Conservation (phyloP, 2,797 vertebrate genomes). For the Eulemur coronatus region DNA sequence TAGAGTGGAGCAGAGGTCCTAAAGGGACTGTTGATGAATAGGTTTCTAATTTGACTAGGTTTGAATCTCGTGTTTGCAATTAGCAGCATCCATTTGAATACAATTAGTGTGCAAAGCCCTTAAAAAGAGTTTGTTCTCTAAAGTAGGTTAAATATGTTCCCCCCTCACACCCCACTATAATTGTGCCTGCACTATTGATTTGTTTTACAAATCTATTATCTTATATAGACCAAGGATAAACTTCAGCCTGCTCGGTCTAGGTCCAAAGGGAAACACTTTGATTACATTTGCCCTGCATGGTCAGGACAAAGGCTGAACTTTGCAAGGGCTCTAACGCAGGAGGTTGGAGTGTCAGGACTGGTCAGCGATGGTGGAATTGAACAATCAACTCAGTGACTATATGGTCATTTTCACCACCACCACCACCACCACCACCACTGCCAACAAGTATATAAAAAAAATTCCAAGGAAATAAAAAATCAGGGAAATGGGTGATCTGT, state of each 20-base stretch:
- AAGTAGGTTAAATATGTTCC: conserved; percentile 50
- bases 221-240: neutral
- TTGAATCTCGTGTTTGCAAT: conserved; percentile 56
- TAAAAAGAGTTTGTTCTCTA: conserved; percentile 55
- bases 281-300: too few species aligned
- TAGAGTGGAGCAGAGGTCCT: neutral
- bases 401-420: neutral
- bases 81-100: conserved; percentile 63
- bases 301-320: neutral
- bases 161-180: neutral
- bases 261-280: neutral
- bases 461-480: neutral
- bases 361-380: neutral
- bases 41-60: conserved; percentile 64
- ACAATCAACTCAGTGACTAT: neutral
- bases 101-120: conserved; percentile 61
- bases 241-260: neutral
- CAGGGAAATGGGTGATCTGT: neutral
- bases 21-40: conserved; percentile 49
- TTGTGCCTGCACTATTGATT: neutral
- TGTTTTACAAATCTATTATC: neutral
- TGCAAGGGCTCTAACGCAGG: neutral
- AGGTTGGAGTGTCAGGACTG: neutral
- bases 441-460: neutral
- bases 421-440: neutral